A percentile compares a stretch with the other conserved stretches of the same genome.
These are phyloP conservation scores for Alligator sinensis DNA, from an alignment of 2,113 vertebrate species.

Conservation along the genomic window DNA sequence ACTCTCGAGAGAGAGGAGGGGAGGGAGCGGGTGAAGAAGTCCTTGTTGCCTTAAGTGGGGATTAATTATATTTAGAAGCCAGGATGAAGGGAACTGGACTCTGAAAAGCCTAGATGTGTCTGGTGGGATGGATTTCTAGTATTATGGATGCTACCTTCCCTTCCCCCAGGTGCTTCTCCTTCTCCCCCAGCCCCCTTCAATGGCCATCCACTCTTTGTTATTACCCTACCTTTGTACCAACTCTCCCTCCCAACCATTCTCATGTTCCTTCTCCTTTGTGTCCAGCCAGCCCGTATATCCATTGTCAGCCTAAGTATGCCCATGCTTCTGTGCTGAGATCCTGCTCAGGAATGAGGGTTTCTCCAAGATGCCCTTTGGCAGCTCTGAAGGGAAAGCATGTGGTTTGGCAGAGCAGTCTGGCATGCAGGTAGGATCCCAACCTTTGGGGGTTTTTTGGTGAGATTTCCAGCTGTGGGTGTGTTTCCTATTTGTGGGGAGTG, in stretches of 20 bases:
- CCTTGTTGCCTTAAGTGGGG: background rate
- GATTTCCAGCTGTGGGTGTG: accelerated
- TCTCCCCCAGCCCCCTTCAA: background rate
- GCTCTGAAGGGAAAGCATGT: background rate
- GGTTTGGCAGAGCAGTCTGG: background rate
- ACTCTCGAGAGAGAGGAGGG: background rate
- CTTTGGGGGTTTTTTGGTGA: accelerated
- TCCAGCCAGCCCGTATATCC: accelerated
- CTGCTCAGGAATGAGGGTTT: accelerated
- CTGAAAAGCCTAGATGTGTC: background rate
- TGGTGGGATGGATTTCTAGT: background rate
- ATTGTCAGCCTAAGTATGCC: background rate
- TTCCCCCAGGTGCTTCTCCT: background rate
- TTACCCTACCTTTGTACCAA: background rate
- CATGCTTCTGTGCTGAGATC: background rate
- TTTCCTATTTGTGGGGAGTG: accelerated
- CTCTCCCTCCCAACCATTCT: background rate
- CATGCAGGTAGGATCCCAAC: accelerated
- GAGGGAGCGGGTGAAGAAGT: background rate
- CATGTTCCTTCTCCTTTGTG: background rate
- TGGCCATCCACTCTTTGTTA: background rate
- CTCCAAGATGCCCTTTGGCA: accelerated
- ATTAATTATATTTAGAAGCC: background rate
- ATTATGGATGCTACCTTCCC: background rate
- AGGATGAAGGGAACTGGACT: background rate